Percentiles rank a stretch among this genome's conserved stretches.
phyloP scores from a whole-genome alignment of 2,797 vertebrate species.

The Centropyge bicolor region DNA sequence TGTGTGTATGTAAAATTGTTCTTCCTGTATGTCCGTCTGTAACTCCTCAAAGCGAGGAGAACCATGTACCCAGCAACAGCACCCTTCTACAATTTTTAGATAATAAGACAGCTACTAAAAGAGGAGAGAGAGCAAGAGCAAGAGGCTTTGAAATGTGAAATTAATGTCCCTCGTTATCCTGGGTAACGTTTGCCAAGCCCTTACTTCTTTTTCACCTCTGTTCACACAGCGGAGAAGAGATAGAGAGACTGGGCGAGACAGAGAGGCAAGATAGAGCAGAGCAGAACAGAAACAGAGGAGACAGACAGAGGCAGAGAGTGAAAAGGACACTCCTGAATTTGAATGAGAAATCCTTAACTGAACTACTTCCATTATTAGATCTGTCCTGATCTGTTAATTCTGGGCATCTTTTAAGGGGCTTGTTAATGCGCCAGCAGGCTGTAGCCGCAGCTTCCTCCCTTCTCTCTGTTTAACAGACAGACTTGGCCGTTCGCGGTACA shows the following conservation, averaged over 20 bases:
- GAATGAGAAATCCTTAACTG: slow-evolving; percentile 67
- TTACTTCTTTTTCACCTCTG: slow-evolving; percentile 64
- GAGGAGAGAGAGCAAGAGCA: slow-evolving; percentile 22
- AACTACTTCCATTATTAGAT: slow-evolving; percentile 74
- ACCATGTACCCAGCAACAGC: slow-evolving; percentile 49
- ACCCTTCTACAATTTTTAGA: slow-evolving; percentile 55
- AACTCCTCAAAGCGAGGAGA: slow-evolving; percentile 54
- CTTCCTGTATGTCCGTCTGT: slow-evolving; percentile 55
- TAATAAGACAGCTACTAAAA: slow-evolving; percentile 64
- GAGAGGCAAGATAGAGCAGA: slow-evolving; percentile 41
- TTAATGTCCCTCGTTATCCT: slow-evolving; percentile 75
- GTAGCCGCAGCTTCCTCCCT: slow-evolving; percentile 45
- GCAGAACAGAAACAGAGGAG: slow-evolving; percentile 38
- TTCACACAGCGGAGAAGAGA: slow-evolving; percentile 58
- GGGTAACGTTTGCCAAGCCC: slow-evolving; percentile 59
- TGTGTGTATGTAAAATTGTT: slow-evolving; percentile 38
- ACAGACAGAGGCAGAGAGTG: slow-evolving; percentile 37
- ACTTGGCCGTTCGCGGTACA: slow-evolving; percentile 65
- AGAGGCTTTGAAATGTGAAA: slow-evolving; percentile 76
- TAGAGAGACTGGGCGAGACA: slow-evolving; percentile 38
- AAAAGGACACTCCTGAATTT: slow-evolving; percentile 56
- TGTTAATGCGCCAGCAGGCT: slow-evolving; percentile 72
- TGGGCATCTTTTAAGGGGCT: slow-evolving; percentile 75
- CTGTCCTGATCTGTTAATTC: slow-evolving; percentile 79
- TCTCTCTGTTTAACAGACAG: slow-evolving; percentile 62